Conservation (phyloP, 2,113 vertebrate genomes). For the Oncorhynchus clarkii region DNA sequence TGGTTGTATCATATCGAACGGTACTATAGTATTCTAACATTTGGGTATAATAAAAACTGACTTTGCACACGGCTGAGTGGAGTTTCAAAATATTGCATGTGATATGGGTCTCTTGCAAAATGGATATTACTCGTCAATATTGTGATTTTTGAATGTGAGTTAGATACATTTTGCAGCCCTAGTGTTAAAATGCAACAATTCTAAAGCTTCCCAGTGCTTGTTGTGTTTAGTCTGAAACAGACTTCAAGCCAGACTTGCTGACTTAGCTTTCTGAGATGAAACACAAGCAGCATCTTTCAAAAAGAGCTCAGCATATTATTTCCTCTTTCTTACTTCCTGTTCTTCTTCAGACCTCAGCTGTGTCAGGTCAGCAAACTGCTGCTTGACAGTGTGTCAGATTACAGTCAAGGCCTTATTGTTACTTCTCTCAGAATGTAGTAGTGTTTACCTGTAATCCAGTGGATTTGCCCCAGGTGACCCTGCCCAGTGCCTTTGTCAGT, state of each 20-base stretch:
- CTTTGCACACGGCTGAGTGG: too few species aligned
- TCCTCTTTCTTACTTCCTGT: neutral
- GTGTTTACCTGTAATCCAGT: constrained; percentile 37
- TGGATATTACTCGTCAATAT: too few species aligned
- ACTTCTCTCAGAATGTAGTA: constrained; percentile 11
- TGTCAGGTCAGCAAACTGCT: constrained; percentile 2
- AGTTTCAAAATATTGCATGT: too few species aligned
- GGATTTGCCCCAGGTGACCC: constrained; percentile 30
- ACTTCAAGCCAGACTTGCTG: neutral
- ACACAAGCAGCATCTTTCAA: neutral
- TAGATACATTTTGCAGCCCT: too few species aligned
- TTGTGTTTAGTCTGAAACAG: constrained; percentile 1
- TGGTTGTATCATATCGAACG: too few species aligned
- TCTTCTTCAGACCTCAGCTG: neutral
- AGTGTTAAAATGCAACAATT: neutral
- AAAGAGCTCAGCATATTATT: neutral
- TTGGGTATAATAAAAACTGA: too few species aligned
- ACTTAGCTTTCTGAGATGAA: neutral
- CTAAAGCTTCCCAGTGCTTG: neutral
- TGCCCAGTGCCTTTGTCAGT: neutral
- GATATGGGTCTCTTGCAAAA: too few species aligned
- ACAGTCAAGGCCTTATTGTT: constrained; percentile 25
- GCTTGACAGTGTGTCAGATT: constrained; percentile 17
- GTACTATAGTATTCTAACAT: too few species aligned
- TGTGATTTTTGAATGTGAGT: too few species aligned